Evolutionary conservation across 2,888 invertebrate genomes (phyloP).

Genomic region (Drosophila differens): DNA sequence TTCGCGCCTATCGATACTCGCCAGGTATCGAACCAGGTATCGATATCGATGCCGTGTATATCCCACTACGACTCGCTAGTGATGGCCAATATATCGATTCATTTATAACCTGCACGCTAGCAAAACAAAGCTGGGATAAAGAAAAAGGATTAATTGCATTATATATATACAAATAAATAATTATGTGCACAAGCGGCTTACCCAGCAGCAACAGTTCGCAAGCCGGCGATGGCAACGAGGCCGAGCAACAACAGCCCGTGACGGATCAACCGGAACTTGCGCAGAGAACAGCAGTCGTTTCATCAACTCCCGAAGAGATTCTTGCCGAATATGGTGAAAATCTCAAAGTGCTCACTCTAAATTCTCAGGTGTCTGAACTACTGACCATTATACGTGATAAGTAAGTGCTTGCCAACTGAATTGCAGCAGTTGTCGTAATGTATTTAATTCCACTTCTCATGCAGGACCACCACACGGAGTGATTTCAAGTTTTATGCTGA

Average conservation of each 20-base stretch:
- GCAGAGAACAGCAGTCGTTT: slow-evolving; percentile 43
- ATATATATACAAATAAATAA: slow-evolving; percentile 8
- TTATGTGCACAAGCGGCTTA: slow-evolving; percentile 70
- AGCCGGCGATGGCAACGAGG: slow-evolving; percentile 50
- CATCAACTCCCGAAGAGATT: slow-evolving; percentile 69
- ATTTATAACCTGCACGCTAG: slow-evolving; percentile 26
- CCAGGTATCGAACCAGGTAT: slow-evolving; percentile 24
- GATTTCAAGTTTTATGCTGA: slow-evolving; percentile 99
- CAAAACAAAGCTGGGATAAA: slow-evolving; percentile 19
- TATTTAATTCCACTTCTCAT: not conserved
- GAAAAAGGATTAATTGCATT: not conserved
- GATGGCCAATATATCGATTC: slow-evolving; percentile 22
- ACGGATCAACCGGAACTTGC: slow-evolving; percentile 27
- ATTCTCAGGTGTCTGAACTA: slow-evolving; percentile 87
- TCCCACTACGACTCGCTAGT: not conserved
- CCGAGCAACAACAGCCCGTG: slow-evolving; percentile 35
- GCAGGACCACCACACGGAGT: slow-evolving; percentile 94
- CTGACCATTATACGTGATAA: slow-evolving; percentile 95
- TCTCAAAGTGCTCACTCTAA: slow-evolving; percentile 83
- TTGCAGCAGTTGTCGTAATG: not conserved
- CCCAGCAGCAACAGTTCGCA: slow-evolving; percentile 69
- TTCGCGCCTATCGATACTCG: slow-evolving; percentile 41
- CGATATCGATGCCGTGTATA: slow-evolving; percentile 1
- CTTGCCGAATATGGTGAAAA: slow-evolving; percentile 82
- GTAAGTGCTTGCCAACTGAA: slow-evolving; percentile 86